Base-by-base conservation (phyloP, 2,888 invertebrate species). In the Bibio marci region DNA sequence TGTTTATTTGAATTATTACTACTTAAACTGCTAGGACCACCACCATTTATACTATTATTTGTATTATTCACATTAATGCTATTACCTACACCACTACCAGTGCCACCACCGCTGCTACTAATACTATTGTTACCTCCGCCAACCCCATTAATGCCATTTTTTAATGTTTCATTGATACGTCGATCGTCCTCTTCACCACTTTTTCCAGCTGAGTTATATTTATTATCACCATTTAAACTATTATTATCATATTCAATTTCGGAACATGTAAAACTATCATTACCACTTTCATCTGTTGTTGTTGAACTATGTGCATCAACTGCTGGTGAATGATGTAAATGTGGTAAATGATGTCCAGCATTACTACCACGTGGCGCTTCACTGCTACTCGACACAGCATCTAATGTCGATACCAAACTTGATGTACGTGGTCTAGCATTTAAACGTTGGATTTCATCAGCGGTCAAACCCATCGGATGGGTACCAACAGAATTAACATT, bases 191-290 rank as follows among this genome's bases (percentile, higher is more conserved):
- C 75, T 41, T 71, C 65, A 49, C 73, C 66, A 52, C 73, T 69
- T 48, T 73, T 73, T n/a, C n/a, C n/a, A n/a, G n/a, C n/a, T n/a
- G n/a, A n/a, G 34, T 67, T 70, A 43, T 74, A 67, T 54, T 85
- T 83, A 26, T 13, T 22, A 53, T 83, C 83, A 13, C 82, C 83
- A 39, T 74, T 78, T 45, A 85, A 65, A 51, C 83, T 83, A 52
- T 85, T 82, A 55, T 90, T 88, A 53, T 92, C 92, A 57, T 91
- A 92, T 60, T 95, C 95, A 55, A 92, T 92, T 66, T 94, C 94
- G 1, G 94, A 94, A 64, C 94, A 95, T 11, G 94, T 95, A 65
- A 95, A 95, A 50, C 92, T 92, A 57, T 95, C 94, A 62, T 94
- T 91, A 5, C 77, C 79, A 61, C 92, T 92, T 57, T 92, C 92